Conservation (phyloP, 2,888 invertebrate genomes). For the Salpingus planirostris region DNA sequence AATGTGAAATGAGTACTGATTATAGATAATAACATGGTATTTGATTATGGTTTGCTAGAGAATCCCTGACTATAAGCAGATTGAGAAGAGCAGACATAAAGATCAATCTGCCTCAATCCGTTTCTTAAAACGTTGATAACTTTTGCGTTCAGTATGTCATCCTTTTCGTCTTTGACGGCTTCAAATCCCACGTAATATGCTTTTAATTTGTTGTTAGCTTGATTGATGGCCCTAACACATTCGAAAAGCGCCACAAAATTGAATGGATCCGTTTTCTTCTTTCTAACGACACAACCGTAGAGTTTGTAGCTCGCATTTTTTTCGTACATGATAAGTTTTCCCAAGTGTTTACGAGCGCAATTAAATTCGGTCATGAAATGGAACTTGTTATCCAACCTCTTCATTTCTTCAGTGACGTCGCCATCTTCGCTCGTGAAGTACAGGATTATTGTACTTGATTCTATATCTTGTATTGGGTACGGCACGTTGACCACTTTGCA, state of each 20-base stretch:
- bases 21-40: too few relatives aligned
- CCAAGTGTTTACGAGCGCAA: constrained; percentile 18
- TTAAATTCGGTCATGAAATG: constrained; percentile 26
- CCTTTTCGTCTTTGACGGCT: constrained; percentile 5
- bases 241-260: constrained; percentile 17
- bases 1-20: too few relatives aligned
- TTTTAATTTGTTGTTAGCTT: constrained; percentile 3
- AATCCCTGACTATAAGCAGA: too few relatives aligned
- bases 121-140: constrained; percentile 8
- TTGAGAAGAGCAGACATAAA: constrained; percentile 10
- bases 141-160: constrained; percentile 2
- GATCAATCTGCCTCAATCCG: constrained; percentile 1
- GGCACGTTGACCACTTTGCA: background rate
- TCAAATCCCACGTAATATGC: constrained; percentile 5
- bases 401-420: background rate
- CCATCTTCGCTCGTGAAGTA: background rate
- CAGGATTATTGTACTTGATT: background rate
- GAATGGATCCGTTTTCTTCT: constrained; percentile 14
- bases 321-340: constrained; percentile 23
- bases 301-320: constrained; percentile 19
- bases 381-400: constrained; percentile 11
- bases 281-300: constrained; percentile 26
- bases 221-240: constrained; percentile 3
- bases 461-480: background rate
- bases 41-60: too few relatives aligned